Evolutionary conservation across 2,888 invertebrate species (phyloP), one percentile per base, ranked within the genome.

Genomic region (Sesamia inferens): DNA sequence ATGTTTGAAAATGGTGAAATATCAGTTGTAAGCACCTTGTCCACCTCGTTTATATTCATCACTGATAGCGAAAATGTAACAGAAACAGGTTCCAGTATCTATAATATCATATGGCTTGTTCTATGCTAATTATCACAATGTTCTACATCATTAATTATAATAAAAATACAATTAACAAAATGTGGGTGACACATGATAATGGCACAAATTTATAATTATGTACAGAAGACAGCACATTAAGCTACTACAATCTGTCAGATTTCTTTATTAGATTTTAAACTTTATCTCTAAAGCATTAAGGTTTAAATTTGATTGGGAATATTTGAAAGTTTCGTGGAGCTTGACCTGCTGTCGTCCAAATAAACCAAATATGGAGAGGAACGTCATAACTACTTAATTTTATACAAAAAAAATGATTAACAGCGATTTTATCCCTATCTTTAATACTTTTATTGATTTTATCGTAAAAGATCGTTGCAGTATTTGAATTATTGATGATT

Each of bases 91-190:
- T 14, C 51, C 39, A 11, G 54, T 39, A 59, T 19, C 13, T n/a
- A 5, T 44, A 24, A 5, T 44, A n/a, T 57, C 51, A 70, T 80
- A 83, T 82, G 48, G 57, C 77, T 82, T 79, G 68, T 76, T 79
- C 57, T 42, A 70, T 69, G 55, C 68, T 68, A 57, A 79, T 82
- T 74, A 83, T 22, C 71, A 70, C 77, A 83, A 63, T 62, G 22
- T 71, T 77, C 42, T 61, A 68, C 57, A 66, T 77, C 70, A 54
- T 74, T 83, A 71, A 83, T 80, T 80, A 83, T 55, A 81, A 74
- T 74, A 78, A 78, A 81, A 44, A 69, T 54, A 70, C 61, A 82
- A 82, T 78, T 79, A 76, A 74, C 19, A 19, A 55, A 51, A 71
- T 55, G 48, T 65, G 54, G 39, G 39, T 58, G 74, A 66, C 13